Evolutionary conservation across 2,888 invertebrate genomes (phyloP).

Genomic region (Scaptomyza parva): DNA sequence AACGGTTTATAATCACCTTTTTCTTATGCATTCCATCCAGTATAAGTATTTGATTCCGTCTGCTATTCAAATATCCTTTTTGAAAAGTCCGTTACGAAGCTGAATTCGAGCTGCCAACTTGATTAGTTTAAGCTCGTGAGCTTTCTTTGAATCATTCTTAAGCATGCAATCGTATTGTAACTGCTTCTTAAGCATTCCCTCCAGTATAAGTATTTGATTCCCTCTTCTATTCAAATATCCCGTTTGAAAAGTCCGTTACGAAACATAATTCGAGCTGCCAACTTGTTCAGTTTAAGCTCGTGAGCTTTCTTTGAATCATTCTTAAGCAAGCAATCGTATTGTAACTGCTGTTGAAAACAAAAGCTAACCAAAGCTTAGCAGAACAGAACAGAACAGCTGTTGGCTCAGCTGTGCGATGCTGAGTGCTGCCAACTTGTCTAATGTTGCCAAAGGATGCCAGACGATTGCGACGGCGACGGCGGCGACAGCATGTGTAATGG

Average conservation of each 20-base stretch:
- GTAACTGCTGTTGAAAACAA: not conserved
- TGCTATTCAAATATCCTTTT: too few species aligned
- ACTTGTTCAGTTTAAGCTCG: not conserved
- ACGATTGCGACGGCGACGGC: not conserved
- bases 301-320: not conserved
- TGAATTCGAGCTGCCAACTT: too few species aligned
- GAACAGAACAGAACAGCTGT: too few species aligned
- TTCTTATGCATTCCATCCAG: too few species aligned
- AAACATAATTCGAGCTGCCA: too few species aligned
- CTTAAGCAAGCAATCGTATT: not conserved
- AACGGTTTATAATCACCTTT: not conserved
- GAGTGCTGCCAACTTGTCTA: not conserved
- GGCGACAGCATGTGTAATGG: conserved; percentile 18
- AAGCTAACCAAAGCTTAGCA: not conserved
- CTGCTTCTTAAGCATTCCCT: too few species aligned
- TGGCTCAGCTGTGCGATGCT: not conserved
- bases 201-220: too few species aligned
- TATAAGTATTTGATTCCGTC: too few species aligned
- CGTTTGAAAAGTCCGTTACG: too few species aligned
- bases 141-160: not conserved
- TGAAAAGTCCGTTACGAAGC: too few species aligned
- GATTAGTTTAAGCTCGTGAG: not conserved
- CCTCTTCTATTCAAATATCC: too few species aligned
- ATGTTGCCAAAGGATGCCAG: conserved; percentile 3
- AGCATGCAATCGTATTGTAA: not conserved